Base-by-base conservation (phyloP, 1,140 invertebrate species). In the Drosophila setifemur region DNA sequence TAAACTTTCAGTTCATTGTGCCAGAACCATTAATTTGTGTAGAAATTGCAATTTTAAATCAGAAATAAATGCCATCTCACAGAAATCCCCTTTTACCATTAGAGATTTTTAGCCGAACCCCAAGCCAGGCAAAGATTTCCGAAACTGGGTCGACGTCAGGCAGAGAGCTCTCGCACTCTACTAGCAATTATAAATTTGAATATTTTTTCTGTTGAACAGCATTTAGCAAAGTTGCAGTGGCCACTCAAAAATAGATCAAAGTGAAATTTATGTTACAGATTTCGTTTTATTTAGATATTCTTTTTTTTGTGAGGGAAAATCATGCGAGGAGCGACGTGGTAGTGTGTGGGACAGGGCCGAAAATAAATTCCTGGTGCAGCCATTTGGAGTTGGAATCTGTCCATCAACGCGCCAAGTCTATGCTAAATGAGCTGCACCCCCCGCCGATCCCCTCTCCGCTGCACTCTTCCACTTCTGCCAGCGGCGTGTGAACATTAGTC, bases 341-440 rank as follows among this genome's bases (percentile, higher is more conserved):
- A 58, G 33, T 37, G 11, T 39, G 45, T 69, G 52, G 53, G 73
- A 66, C 58, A 61, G 29, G 14, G 3, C 54, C 29, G 55, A 70
- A 70, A 54, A 58, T 52, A 70, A 45, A 49, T 33, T 29, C 39
- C 60, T 40, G 45, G 23, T 53, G 66, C 69, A 58, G 55, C 55
- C 64, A 43, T 44, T 64, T 55, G 47, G 47, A 67, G 53, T 72
- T 72, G 44, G 40, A 58, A 68, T 77, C 63, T 79, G 70, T 79
- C 75, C 53, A 79, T 79, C 75, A 79, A 79, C 75, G 75, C 70
- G 26, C 29, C 48, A 64, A 79, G 75, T 79, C 58, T 31, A 81
- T 81, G 71, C 76, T 67, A 74, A 81, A 81, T 74, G 71, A 81
- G 67, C 76, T 75, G 72, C 69, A 73, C 48, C 48, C 55, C 47